Percentiles rank a stretch among this genome's conserved stretches.
Evolutionary conservation across 2,797 vertebrate genomes (phyloP).

Genomic region (Coilia nasus): DNA sequence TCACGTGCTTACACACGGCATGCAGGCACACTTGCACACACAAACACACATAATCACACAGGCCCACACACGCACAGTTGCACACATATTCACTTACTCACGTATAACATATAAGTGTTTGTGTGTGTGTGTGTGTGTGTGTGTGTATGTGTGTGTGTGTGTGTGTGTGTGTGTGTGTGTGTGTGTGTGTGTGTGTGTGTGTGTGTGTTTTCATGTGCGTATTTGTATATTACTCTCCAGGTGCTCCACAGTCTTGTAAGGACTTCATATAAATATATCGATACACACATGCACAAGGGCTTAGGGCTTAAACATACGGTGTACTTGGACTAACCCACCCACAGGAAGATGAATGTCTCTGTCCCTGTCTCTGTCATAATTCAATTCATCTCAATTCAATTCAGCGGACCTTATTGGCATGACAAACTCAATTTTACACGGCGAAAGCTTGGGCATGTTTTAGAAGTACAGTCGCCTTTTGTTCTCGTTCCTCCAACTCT

Average conservation of each 20-base stretch:
- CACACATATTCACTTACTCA: too few relatives aligned
- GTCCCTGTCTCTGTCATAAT: neutral
- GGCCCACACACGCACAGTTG: neutral
- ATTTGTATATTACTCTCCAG: neutral
- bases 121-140: too few relatives aligned
- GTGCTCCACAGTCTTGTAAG: neutral
- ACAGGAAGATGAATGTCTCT: neutral
- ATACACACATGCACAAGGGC: neutral
- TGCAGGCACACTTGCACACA: neutral
- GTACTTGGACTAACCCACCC: neutral
- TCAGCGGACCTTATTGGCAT: neutral
- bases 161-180: too few relatives aligned
- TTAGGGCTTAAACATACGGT: neutral
- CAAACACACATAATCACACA: neutral
- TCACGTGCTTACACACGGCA: neutral
- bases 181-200: too few relatives aligned
- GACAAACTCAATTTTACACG: slow-evolving; percentile 17
- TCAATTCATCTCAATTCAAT: neutral
- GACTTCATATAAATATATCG: neutral
- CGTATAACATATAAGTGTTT: too few relatives aligned
- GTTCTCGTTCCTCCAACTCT: neutral
- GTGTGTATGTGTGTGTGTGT: too few relatives aligned
- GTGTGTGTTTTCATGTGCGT: neutral
- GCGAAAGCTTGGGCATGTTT: neutral
- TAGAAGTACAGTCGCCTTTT: neutral